These are phyloP conservation scores for Noctuana brunneofusca DNA, from an alignment of 2,888 invertebrate genomes.

Conservation along the genomic window DNA sequence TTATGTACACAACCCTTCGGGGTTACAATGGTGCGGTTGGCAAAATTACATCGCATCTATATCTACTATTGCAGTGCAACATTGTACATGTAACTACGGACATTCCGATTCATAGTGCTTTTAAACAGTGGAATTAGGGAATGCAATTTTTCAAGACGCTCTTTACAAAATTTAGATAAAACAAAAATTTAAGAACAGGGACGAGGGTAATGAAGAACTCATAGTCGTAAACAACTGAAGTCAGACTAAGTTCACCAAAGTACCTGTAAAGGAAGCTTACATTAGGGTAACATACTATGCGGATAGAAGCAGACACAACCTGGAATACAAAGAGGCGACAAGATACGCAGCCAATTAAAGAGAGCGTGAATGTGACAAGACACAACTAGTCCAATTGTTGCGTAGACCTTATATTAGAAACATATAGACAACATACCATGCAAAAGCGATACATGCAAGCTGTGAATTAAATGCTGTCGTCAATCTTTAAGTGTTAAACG, in stretches of 20 bases:
- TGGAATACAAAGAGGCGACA: constrained; percentile 56
- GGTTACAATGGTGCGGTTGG: constrained; percentile 38
- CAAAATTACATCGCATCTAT: constrained; percentile 48
- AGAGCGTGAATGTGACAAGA: constrained; percentile 67
- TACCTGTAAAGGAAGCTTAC: constrained; percentile 56
- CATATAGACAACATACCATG: constrained; percentile 52
- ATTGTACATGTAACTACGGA: constrained; percentile 34
- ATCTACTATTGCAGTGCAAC: constrained; percentile 42
- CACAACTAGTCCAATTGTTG: constrained; percentile 73
- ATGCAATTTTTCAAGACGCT: constrained; percentile 31
- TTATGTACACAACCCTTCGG: constrained; percentile 26
- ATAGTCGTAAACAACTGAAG: not conserved
- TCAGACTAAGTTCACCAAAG: constrained; percentile 37
- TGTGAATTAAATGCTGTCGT: constrained; percentile 52
- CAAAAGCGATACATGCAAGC: constrained; percentile 68
- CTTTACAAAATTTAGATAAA: constrained; percentile 34
- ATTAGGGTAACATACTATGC: constrained; percentile 60
- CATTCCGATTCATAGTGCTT: constrained; percentile 30
- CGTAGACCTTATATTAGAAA: constrained; percentile 46
- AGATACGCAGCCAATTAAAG: constrained; percentile 62
- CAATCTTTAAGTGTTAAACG: constrained; percentile 43
- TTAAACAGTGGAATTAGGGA: constrained; percentile 30
- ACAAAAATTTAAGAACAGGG: constrained; percentile 40
- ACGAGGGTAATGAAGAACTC: constrained; percentile 13
- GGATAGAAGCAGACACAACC: constrained; percentile 63